phyloP scores from a whole-genome alignment of 2,797 vertebrate genomes.

The Girardinus metallicus region DNA sequence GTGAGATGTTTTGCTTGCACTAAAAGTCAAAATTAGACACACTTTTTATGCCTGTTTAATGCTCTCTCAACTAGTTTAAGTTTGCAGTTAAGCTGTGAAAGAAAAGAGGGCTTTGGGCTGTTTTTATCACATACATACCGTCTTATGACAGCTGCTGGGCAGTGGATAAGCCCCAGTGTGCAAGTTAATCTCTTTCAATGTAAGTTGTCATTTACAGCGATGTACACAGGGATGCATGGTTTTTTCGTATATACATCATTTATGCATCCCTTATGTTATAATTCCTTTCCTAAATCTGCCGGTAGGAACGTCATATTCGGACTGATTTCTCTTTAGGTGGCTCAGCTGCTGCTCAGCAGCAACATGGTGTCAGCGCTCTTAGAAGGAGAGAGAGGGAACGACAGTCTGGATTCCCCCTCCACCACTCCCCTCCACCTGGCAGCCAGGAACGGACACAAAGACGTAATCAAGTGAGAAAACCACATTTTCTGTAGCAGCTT shows the following conservation, averaged over 20 bases:
- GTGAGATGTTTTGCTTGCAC: slow-evolving; percentile 40
- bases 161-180: slow-evolving; percentile 33
- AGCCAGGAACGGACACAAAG: slow-evolving; percentile 91
- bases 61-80: slow-evolving; percentile 31
- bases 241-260: neutral
- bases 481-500: neutral
- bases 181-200: neutral
- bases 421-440: slow-evolving; percentile 91
- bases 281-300: slow-evolving; percentile 42
- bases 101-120: slow-evolving; percentile 21
- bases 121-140: slow-evolving; percentile 4
- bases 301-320: neutral
- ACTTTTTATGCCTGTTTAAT: slow-evolving; percentile 38
- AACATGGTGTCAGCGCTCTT: slow-evolving; percentile 88
- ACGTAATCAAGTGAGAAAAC: slow-evolving; percentile 87
- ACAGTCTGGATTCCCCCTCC: slow-evolving; percentile 83
- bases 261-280: slow-evolving; percentile 26
- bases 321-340: slow-evolving; percentile 79
- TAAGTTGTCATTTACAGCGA: neutral
- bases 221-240: neutral
- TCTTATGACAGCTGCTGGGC: slow-evolving; percentile 47
- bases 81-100: neutral
- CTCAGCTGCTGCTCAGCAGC: slow-evolving; percentile 91
- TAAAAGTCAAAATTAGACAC: slow-evolving; percentile 43
- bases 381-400: slow-evolving; percentile 85